These are phyloP conservation scores for Anthonomus grandis DNA, from an alignment of 1,140 invertebrate genomes.

Conservation along the genomic window DNA sequence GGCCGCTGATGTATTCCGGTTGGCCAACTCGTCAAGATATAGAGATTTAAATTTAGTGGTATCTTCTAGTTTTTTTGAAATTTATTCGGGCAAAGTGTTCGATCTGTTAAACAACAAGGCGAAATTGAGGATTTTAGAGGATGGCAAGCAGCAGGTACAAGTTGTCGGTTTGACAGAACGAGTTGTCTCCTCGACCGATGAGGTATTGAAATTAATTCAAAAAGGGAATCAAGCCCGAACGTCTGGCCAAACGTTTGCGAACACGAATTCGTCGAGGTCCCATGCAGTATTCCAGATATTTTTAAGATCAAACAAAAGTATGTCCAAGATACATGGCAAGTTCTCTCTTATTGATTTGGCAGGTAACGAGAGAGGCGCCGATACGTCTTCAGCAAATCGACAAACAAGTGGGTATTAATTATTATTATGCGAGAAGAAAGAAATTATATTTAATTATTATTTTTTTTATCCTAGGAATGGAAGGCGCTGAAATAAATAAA, in stretches of 20 bases:
- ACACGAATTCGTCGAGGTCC: conserved; percentile 80
- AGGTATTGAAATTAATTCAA: conserved; percentile 75
- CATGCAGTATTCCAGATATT: conserved; percentile 88
- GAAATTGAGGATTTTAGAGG: conserved; percentile 85
- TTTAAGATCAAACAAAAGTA: conserved; percentile 45
- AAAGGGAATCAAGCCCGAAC: conserved; percentile 68
- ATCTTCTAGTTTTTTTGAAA: conserved; percentile 84
- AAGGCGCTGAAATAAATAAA: conserved; percentile 81
- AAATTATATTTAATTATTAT: conserved; percentile 7
- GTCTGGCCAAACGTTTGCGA: conserved; percentile 81
- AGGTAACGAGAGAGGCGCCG: conserved; percentile 73
- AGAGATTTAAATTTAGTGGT: conserved; percentile 66
- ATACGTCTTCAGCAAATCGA: conserved; percentile 69
- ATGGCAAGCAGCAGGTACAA: conserved; percentile 76
- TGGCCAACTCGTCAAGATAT: conserved; percentile 52
- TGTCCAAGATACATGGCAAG: conserved; percentile 62
- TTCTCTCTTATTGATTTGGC: conserved; percentile 78
- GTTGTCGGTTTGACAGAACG: conserved; percentile 79
- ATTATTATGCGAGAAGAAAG: no score
- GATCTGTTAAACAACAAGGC: conserved; percentile 94
- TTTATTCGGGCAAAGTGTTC: conserved; percentile 89
- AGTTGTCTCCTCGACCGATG: conserved; percentile 67
- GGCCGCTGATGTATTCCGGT: conserved; percentile 56
- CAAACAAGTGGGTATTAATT: conserved; percentile 57
- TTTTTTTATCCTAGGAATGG: conserved; percentile 54